These are phyloP conservation scores for Helicolenus hilgendorfi DNA, from an alignment of 2,797 vertebrate genomes.

Conservation along the genomic window DNA sequence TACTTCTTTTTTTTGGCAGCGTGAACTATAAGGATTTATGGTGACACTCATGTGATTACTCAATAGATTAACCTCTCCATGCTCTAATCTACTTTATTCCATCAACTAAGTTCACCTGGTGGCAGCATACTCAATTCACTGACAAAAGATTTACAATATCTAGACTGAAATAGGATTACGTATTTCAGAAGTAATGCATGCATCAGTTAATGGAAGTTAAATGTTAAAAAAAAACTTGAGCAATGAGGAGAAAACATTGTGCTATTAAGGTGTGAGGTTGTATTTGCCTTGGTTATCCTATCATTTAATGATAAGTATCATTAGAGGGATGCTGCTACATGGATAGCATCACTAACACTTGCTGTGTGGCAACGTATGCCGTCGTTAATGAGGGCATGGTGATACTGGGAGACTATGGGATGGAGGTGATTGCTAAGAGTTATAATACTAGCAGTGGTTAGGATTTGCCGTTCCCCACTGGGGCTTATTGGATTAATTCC, in stretches of 20 bases:
- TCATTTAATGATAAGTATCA: slow-evolving; percentile 26
- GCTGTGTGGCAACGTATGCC: slow-evolving; percentile 7
- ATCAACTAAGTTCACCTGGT: slow-evolving; percentile 52
- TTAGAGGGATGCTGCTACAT: slow-evolving; percentile 10
- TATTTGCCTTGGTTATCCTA: background rate
- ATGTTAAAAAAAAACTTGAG: background rate
- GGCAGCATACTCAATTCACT: background rate
- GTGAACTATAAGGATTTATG: slow-evolving; percentile 30
- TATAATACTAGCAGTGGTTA: slow-evolving; percentile 41
- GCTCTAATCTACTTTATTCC: slow-evolving; percentile 64
- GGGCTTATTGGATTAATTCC: slow-evolving; percentile 74
- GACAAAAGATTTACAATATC: slow-evolving; percentile 13
- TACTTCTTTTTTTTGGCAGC: background rate
- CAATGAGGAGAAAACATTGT: background rate
- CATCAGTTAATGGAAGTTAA: background rate
- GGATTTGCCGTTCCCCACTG: slow-evolving; percentile 54
- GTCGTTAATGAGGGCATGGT: slow-evolving; percentile 33
- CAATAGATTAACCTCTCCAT: slow-evolving; percentile 65
- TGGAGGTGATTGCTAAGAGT: slow-evolving; percentile 53
- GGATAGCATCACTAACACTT: slow-evolving; percentile 18
- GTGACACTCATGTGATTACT: slow-evolving; percentile 44
- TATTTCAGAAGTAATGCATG: background rate
- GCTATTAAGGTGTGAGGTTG: background rate
- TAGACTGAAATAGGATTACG: background rate
- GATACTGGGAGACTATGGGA: slow-evolving; percentile 33